These are phyloP conservation scores for Seira ritae DNA, from an alignment of 2,888 invertebrate genomes.

Conservation along the genomic window DNA sequence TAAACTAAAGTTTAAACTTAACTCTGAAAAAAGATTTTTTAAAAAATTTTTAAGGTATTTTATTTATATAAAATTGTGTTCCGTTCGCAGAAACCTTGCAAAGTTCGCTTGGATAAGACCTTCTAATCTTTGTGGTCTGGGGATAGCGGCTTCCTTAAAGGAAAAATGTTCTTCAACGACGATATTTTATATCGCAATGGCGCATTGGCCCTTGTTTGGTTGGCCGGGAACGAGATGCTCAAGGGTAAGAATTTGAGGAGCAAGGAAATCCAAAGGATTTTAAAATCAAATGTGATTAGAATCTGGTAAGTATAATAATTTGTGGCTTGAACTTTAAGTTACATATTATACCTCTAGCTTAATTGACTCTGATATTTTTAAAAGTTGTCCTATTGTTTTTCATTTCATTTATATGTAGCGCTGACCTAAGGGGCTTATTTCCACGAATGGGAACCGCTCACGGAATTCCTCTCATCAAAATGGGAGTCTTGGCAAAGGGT, in stretches of 20 bases:
- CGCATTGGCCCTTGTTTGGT: constrained; percentile 57
- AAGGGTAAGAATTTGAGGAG: constrained; percentile 17
- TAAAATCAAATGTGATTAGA: constrained; percentile 6
- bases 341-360: neutral
- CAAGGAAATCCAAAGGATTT: constrained; percentile 10
- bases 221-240: constrained; percentile 45
- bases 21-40: neutral
- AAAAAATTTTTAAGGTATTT: neutral
- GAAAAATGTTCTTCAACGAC: constrained; percentile 57
- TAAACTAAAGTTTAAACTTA: too few species aligned
- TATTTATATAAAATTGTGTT: neutral
- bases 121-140: neutral
- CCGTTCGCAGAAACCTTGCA: too few species aligned
- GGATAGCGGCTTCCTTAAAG: neutral
- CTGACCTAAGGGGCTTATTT: constrained; percentile 16
- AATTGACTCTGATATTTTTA: too few species aligned
- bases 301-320: constrained; percentile 38
- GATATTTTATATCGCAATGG: constrained; percentile 57
- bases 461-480: constrained; percentile 41
- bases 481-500: constrained; percentile 37
- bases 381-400: constrained; percentile 5
- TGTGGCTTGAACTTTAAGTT: neutral
- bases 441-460: constrained; percentile 48
- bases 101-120: too few species aligned
- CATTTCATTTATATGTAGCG: constrained; percentile 25